These are phyloP conservation scores for Oppia nitens DNA, from an alignment of 1,140 invertebrate genomes.

Conservation along the genomic window DNA sequence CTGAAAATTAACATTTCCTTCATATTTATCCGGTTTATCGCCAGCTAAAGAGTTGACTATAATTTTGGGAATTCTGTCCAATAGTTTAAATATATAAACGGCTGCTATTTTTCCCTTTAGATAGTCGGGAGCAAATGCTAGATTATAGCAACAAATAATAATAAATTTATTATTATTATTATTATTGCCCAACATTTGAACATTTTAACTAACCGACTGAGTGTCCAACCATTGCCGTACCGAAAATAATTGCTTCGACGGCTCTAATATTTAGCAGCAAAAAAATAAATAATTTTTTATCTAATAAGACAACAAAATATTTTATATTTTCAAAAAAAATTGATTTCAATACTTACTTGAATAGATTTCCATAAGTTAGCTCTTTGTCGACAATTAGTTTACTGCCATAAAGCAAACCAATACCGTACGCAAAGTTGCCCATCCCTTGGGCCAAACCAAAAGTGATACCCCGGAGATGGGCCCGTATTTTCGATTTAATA, in stretches of 20 bases:
- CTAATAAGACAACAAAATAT: not conserved
- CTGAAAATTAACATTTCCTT: conserved; percentile 45
- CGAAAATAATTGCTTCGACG: conserved; percentile 63
- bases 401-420: conserved; percentile 62
- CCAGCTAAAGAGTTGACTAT: conserved; percentile 1
- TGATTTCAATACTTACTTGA: conserved; percentile 44
- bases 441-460: conserved; percentile 60
- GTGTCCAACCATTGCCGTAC: conserved; percentile 69
- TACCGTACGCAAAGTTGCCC: conserved; percentile 60
- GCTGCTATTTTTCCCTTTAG: conserved; percentile 67
- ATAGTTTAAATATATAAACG: conserved; percentile 31
- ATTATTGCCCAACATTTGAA: not conserved
- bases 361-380: conserved; percentile 51
- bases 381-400: conserved; percentile 47
- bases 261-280: conserved; percentile 39
- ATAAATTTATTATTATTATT: too few species aligned
- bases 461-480: conserved; percentile 43
- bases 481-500: conserved; percentile 34
- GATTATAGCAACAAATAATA: not conserved
- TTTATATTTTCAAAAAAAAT: not conserved
- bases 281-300: not conserved
- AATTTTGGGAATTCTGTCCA: conserved; percentile 22
- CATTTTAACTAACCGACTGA: conserved; percentile 33
- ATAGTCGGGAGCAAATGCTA: conserved; percentile 67
- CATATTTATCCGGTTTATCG: conserved; percentile 15